Evolutionary conservation across 2,797 vertebrate genomes (phyloP), one percentile per base, ranked within the genome.

Genomic region (Brachyrhaphis roseni): DNA sequence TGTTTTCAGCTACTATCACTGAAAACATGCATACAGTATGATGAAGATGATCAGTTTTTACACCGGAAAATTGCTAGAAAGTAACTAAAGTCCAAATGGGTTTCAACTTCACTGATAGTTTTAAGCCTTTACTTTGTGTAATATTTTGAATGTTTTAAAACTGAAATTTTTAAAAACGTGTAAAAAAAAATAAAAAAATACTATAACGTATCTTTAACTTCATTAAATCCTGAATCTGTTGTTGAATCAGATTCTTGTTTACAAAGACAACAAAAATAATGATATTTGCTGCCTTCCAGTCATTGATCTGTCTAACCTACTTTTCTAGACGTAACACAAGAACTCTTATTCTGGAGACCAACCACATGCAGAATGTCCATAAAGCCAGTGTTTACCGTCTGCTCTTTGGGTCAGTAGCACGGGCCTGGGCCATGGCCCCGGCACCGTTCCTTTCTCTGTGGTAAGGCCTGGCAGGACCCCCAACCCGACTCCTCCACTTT

Each of bases 361-460:
- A 92, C 88, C 85, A 4, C 91, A 88, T 86, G 85, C 77, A 88
- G 79, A 93, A 93, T 90, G 86, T 78, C 87, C 84, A 92, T 92
- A 89, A 93, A 95, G 77, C 83, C 78, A 13, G 86, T 77, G 76
- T 92, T 92, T 93, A 90, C 86, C 86, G 90, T 92, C 91, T 87
- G 81, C 83, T 92, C 82, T 83, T 74, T 72, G 85, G 92, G 93
- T 94, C 95, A 91, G 93, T 92, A 93, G 95, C 94, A 88, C 89
- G 84, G 7, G 83, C 93, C 94, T 85, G 82, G 64, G 91, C 95
- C 94, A 64, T 93, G 93, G 90, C 77, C 87, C 93, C 91, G 88
- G 92, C 89, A 87, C 53, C 5, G 16, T 23, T 41, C n/a, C 89
- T 93, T 73, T 87, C 72, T 86, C 76, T 93, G 93, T 77, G 90